Evolutionary conservation across 2,888 invertebrate genomes (phyloP).

Genomic region (Parnassius smintheus): DNA sequence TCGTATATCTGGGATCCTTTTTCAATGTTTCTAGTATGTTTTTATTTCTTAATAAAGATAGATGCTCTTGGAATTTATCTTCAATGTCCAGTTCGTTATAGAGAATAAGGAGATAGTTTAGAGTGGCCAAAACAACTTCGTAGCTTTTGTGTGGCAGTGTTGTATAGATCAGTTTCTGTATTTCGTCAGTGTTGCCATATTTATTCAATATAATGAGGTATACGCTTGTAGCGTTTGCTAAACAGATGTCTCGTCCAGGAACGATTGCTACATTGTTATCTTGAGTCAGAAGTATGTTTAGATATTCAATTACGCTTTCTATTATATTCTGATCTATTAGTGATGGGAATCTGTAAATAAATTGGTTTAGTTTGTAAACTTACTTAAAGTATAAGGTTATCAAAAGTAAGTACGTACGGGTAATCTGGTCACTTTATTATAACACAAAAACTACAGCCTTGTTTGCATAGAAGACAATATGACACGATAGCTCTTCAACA

Average conservation of each 20-base stretch:
- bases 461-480: too few relatives aligned
- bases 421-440: too few relatives aligned
- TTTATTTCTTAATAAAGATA: slow-evolving; percentile 32
- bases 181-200: slow-evolving; percentile 26
- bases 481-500: too few relatives aligned
- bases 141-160: slow-evolving; percentile 43
- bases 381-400: too few relatives aligned
- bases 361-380: not conserved
- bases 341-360: slow-evolving; percentile 49
- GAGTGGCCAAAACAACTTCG: slow-evolving; percentile 43
- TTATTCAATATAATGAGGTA: slow-evolving; percentile 38
- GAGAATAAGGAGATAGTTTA: slow-evolving; percentile 47
- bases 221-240: slow-evolving; percentile 45
- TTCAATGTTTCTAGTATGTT: slow-evolving; percentile 34
- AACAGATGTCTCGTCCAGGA: slow-evolving; percentile 51
- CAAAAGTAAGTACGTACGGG: too few relatives aligned
- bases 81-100: slow-evolving; percentile 41
- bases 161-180: slow-evolving; percentile 33
- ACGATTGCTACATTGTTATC: slow-evolving; percentile 29
- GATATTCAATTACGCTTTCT: slow-evolving; percentile 31
- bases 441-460: too few relatives aligned
- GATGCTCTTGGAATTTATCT: slow-evolving; percentile 45
- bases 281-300: slow-evolving; percentile 44
- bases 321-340: slow-evolving; percentile 37
- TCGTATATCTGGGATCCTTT: slow-evolving; percentile 37